Evolutionary conservation across 2,797 vertebrate genomes (phyloP).

Genomic region (Catamblyrhynchus diadema): DNA sequence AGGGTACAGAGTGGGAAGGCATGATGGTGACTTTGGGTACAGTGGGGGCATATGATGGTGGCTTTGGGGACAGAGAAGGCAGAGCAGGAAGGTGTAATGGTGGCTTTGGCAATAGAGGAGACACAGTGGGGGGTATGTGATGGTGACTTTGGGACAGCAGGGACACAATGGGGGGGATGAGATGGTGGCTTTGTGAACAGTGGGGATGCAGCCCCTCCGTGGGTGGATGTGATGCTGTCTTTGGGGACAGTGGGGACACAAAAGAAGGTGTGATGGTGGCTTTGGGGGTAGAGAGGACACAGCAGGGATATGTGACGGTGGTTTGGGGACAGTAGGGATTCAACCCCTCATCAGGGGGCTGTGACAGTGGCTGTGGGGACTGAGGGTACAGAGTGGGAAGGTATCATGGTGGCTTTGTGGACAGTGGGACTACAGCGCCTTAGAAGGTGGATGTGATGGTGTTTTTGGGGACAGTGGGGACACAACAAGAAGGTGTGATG

Average conservation of each 20-base stretch:
- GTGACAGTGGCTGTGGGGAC: background rate
- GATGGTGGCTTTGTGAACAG: background rate
- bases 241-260: background rate
- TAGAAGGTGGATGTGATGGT: background rate
- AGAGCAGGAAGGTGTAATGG: background rate
- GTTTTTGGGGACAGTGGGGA: background rate
- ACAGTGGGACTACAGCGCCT: background rate
- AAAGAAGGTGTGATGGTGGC: no score
- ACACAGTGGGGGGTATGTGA: rapidly evolving
- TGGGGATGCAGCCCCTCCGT: background rate
- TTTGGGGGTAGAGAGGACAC: background rate
- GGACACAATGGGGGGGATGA: rapidly evolving
- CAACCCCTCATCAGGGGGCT: background rate
- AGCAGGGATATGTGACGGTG: rapidly evolving
- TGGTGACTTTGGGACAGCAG: background rate
- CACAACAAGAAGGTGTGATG: background rate
- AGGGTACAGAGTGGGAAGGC: no score
- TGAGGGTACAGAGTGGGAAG: no score
- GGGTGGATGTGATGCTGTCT: background rate
- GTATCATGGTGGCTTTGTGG: background rate
- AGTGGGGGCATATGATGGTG: background rate
- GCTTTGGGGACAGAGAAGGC: background rate
- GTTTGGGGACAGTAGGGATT: background rate
- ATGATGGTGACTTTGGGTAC: background rate
- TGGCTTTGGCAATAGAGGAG: background rate